Evolutionary conservation across 2,797 vertebrate genomes (phyloP).

Genomic region (Crenichthys baileyi): DNA sequence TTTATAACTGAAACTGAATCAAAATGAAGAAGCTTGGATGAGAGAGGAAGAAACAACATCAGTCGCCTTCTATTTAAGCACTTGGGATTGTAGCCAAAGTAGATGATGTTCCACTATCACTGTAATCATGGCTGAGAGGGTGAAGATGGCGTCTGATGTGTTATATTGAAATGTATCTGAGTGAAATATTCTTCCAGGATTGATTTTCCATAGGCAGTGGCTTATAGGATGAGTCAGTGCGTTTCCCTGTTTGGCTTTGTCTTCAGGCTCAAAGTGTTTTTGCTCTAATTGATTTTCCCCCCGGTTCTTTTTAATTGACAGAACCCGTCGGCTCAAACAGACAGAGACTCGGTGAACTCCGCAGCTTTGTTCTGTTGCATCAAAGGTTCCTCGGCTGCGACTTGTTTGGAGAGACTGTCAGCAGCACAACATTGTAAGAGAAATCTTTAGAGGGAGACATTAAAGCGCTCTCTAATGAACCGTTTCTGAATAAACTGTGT

Average conservation of each 20-base stretch:
- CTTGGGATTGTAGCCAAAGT: background rate
- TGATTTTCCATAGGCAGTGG: background rate
- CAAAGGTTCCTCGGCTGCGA: slow-evolving; percentile 43
- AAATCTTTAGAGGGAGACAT: slow-evolving; percentile 1
- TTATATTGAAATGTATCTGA: slow-evolving; percentile 2
- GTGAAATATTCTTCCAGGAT: background rate
- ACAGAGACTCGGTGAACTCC: background rate
- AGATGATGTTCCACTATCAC: background rate
- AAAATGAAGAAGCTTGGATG: background rate
- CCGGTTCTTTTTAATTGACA: slow-evolving; percentile 38
- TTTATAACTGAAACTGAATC: no score
- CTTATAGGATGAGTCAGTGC: slow-evolving; percentile 7
- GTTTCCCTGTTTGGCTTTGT: background rate
- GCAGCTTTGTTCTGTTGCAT: slow-evolving; percentile 41
- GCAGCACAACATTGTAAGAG: no score
- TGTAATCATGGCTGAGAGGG: background rate
- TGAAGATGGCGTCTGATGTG: background rate
- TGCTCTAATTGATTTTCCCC: slow-evolving; percentile 13
- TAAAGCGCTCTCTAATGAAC: background rate
- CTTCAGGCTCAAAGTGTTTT: slow-evolving; percentile 14
- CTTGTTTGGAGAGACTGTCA: slow-evolving; percentile 7
- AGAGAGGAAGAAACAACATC: background rate
- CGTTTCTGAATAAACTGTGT: background rate
- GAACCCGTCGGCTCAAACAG: slow-evolving; percentile 2
- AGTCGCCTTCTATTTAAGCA: no score